Base-by-base conservation (phyloP, 2,888 invertebrate genomes). In the Netelia fuscicornis region DNA sequence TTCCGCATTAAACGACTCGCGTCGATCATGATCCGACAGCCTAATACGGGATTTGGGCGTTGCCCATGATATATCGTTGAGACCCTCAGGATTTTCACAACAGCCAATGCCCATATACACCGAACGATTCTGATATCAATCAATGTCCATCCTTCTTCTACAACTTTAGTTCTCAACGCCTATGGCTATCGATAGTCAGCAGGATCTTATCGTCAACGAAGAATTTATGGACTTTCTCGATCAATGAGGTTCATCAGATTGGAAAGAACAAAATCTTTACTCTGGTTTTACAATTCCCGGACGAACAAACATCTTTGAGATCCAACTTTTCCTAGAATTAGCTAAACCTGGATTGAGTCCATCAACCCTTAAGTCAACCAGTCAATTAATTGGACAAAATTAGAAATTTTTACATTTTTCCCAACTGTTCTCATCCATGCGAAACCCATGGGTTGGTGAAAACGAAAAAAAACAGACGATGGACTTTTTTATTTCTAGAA, bases 31-130 rank as follows among this genome's bases (percentile, higher is more conserved):
- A 79, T 82, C 82, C 65, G 71, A 75, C 78, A 75, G 82, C 52
- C 85, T 82, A 85, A 85, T 85, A 85, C 79, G 71, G 85, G 82
- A 82, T 82, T 72, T 82, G 48, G 20, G 52, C 67, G 44, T 83
- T 76, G 23, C 30, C 60, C 48, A 44, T 42, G 82, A 82, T 79
- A 82, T 80, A 79, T 56, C 65, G 81, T 10, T 75, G 70, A 65
- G 76, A 82, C 70, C 71, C 75, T 64, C 71, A 79, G 82, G 85
- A 85, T 82, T 85, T 82, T 70, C 84, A 80, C 80, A 62, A 80
- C 68, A 71, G 52, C 60, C 67, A 84, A 65, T 64, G 71, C 48
- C 48, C 54, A 60, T 23, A 17, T 30, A 65, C 23, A 56, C 42
- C 67, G 62, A 25, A 37, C 30, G 60, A 67, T 74, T 78, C 68